Base-by-base conservation (phyloP, 2,113 vertebrate species). In the Girardinichthys multiradiatus region DNA sequence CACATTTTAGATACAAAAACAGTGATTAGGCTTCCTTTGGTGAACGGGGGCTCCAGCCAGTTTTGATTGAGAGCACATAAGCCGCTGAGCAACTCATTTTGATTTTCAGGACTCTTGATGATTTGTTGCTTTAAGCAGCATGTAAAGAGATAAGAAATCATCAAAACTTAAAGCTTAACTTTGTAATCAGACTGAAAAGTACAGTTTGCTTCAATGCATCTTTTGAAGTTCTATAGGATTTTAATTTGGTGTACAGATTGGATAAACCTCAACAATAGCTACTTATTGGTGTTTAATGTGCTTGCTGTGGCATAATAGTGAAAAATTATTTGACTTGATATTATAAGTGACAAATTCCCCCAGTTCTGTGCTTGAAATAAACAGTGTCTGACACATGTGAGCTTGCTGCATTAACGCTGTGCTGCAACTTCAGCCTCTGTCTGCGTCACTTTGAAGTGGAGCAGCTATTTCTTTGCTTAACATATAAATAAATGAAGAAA, bases 1-100 rank as follows among this genome's bases (percentile, higher is more conserved):
- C 85, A 86, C 84, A 88, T 83, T 88, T 86, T 82, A 83, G 81
- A 88, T 87, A 90, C 86, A 92, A 90, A 92, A 92, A 90, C 89
- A 91, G 89, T 91, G 91, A 90, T 92, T 92, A 92, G 83, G 42
- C 77, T 5, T 64, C 78, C 77, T 74, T 83, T 81, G 71, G 75
- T 87, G 77, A 68, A 62, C 80, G 77, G 79, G 80, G 84, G 86
- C 76, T 79, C 51, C 59, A 80, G 83, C 75, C 76, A 74, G 76
- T 70, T 80, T 76, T 88, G 89, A 91, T 86, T 87, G 80, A 86
- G 84, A 79, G 83, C 64, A 72, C 88, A 84, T 90, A 85, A 86
- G 33, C 68, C 54, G 57, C 29, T 58, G 72, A 77, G 77, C 70
- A 83, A 57, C 69, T 71, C 48, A 66, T 71, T 82, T 85, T 42